These are phyloP conservation scores for Noctua fimbriata DNA, from an alignment of 2,888 invertebrate species.

Conservation along the genomic window DNA sequence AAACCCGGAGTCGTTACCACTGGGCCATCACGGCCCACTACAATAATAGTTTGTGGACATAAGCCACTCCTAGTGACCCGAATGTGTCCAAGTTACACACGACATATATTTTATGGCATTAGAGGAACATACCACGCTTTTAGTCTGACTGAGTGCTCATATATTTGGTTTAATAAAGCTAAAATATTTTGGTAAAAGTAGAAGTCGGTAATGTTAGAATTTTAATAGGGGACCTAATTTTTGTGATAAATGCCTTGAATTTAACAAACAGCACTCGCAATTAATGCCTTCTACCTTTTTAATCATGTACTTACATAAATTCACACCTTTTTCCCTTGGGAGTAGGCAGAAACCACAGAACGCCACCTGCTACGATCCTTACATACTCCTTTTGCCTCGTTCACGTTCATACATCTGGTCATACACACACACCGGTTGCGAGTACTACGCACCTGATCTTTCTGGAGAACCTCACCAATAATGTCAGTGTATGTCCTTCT, in stretches of 20 bases:
- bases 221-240: background rate
- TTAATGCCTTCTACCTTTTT: too few relatives aligned
- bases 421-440: background rate
- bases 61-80: slow-evolving; percentile 30
- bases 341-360: too few relatives aligned
- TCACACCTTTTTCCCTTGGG: too few relatives aligned
- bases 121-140: slow-evolving; percentile 23
- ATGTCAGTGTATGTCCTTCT: too few relatives aligned
- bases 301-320: too few relatives aligned
- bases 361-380: too few relatives aligned
- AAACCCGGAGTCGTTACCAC: background rate
- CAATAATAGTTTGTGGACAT: slow-evolving; percentile 22
- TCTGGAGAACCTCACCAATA: background rate
- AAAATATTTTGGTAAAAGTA: slow-evolving; percentile 10
- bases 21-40: background rate
- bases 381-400: too few relatives aligned
- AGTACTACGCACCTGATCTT: background rate
- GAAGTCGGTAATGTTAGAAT: background rate
- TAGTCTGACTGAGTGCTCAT: background rate
- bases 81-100: slow-evolving; percentile 27
- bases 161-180: slow-evolving; percentile 2
- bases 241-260: background rate
- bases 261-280: background rate
- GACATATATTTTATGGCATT: slow-evolving; percentile 27
- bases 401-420: too few relatives aligned